Evolutionary conservation across 2,888 invertebrate species (phyloP).

Genomic region (Plebejus argus): DNA sequence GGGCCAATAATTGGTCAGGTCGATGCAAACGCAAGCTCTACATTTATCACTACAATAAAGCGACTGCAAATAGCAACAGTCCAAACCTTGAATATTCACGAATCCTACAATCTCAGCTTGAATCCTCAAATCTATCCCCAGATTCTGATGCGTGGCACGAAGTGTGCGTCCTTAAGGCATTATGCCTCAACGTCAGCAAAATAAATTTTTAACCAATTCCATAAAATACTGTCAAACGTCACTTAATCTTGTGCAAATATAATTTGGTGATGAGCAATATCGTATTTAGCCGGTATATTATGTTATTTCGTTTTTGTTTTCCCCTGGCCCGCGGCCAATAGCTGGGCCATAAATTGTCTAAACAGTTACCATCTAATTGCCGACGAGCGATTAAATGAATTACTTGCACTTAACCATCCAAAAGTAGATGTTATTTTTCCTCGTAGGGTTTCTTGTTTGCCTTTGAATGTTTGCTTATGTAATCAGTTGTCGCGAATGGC

Average conservation of each 20-base stretch:
- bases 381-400: slow-evolving; percentile 41
- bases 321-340: slow-evolving; percentile 41
- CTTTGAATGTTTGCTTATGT: slow-evolving; percentile 19
- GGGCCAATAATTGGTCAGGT: too few relatives aligned
- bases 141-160: neutral
- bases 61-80: neutral
- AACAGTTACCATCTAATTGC: slow-evolving; percentile 42
- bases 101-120: neutral
- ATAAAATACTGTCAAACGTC: neutral
- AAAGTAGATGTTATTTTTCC: slow-evolving; percentile 33
- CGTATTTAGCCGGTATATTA: slow-evolving; percentile 31
- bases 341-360: slow-evolving; percentile 41
- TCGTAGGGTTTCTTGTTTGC: neutral
- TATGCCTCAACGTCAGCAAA: neutral
- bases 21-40: neutral
- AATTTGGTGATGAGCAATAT: slow-evolving; percentile 17
- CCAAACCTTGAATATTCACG: neutral
- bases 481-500: neutral
- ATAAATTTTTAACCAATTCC: too few relatives aligned
- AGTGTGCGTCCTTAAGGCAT: neutral
- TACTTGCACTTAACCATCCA: slow-evolving; percentile 36
- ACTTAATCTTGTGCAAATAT: neutral
- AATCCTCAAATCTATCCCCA: neutral
- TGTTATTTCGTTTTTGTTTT: slow-evolving; percentile 37
- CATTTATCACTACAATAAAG: neutral